phyloP scores from a whole-genome alignment of 2,797 vertebrate species.

The Syngnathus acus region DNA sequence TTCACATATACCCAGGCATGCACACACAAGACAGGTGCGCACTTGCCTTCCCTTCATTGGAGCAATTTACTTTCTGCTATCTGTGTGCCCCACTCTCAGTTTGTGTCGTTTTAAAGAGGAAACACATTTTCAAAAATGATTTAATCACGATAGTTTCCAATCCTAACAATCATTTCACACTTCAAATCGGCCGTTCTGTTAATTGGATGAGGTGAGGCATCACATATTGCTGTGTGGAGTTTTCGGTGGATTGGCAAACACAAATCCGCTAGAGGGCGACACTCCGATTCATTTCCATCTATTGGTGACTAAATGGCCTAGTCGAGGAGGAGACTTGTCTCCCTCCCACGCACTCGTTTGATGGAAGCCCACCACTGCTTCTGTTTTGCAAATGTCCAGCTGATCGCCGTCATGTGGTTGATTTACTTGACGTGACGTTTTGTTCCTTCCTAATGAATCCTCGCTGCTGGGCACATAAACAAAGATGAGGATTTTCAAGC shows the following conservation, averaged over 20 bases:
- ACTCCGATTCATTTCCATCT: conserved; percentile 15
- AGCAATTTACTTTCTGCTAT: background rate
- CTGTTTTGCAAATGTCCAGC: background rate
- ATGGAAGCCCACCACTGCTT: background rate
- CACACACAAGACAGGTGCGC: background rate
- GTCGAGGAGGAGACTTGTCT: background rate
- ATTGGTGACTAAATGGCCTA: background rate
- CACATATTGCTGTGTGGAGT: background rate
- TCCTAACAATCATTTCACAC: background rate
- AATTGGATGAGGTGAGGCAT: background rate
- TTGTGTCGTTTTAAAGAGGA: background rate
- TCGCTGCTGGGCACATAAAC: no score
- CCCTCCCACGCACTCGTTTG: background rate
- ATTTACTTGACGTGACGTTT: background rate
- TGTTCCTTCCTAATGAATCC: background rate
- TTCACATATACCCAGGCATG: background rate
- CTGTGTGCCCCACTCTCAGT: background rate
- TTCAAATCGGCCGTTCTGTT: background rate
- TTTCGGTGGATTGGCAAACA: background rate
- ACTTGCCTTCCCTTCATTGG: background rate
- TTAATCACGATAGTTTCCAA: background rate
- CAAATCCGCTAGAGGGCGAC: conserved; percentile 48
- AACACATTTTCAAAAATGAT: background rate
- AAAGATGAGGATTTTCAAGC: no score
- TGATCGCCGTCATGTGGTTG: background rate